Percentiles rank a stretch among this genome's conserved stretches.
These are phyloP conservation scores for Pogonocherus hispidulus DNA, from an alignment of 2,888 invertebrate species.

Conservation along the genomic window DNA sequence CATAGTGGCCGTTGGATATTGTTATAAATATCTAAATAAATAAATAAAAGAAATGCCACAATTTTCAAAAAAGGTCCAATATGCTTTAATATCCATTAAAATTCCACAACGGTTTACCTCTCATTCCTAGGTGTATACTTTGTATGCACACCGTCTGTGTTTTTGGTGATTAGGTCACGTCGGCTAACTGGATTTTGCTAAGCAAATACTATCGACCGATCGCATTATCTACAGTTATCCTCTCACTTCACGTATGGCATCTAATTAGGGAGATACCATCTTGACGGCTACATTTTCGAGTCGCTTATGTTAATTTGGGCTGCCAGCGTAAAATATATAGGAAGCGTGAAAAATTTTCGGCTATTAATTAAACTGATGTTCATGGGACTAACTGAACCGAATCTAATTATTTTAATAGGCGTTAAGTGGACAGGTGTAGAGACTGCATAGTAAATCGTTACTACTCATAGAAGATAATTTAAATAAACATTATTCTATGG, in stretches of 20 bases:
- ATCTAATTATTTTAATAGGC: background rate
- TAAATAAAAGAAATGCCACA: too few species aligned
- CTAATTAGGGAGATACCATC: background rate
- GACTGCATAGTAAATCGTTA: background rate
- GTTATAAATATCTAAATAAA: too few species aligned
- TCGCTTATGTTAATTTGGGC: background rate
- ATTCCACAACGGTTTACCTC: too few species aligned
- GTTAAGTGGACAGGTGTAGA: background rate
- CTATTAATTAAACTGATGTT: background rate
- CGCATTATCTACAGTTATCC: slow-evolving; percentile 14
- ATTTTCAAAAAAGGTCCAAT: too few species aligned
- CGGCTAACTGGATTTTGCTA: background rate
- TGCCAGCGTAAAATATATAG: background rate
- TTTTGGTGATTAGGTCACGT: slow-evolving; percentile 1
- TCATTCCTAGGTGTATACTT: too few species aligned
- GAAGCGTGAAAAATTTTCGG: background rate
- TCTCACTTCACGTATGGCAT: slow-evolving; percentile 1
- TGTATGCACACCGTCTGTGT: background rate
- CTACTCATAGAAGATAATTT: background rate
- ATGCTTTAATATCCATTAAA: too few species aligned
- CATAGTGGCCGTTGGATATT: too few species aligned
- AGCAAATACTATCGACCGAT: background rate
- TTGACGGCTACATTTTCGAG: background rate
- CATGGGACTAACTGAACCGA: background rate
- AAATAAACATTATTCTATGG: too few species aligned